phyloP scores from a whole-genome alignment of 2,113 vertebrate species.

The Bos javanicus region DNA sequence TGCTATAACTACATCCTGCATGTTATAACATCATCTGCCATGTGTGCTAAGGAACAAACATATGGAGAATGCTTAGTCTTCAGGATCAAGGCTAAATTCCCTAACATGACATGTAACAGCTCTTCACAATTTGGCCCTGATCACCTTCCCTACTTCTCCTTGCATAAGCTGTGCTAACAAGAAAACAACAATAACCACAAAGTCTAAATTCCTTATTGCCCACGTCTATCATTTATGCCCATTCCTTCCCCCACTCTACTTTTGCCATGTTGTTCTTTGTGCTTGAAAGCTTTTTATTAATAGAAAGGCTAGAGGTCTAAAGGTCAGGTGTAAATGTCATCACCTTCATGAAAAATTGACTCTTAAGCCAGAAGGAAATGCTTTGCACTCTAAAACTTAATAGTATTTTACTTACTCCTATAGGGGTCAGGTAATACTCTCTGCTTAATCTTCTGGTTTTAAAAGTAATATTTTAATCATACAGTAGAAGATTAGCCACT shows the following conservation, averaged over 20 bases:
- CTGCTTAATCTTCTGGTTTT: not conserved
- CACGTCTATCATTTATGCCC: not conserved
- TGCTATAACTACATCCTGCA: not conserved
- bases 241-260: not conserved
- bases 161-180: not conserved
- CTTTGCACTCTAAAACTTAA: not conserved
- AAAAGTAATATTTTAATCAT: conserved; percentile 1
- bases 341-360: not conserved
- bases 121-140: not conserved
- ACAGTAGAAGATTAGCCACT: not conserved
- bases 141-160: not conserved
- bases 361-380: not conserved
- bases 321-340: not conserved
- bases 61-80: not conserved
- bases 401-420: not conserved
- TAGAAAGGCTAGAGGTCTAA: not conserved
- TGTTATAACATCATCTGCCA: not conserved
- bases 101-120: not conserved
- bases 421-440: not conserved
- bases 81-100: not conserved
- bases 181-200: not conserved
- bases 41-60: not conserved
- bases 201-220: not conserved
- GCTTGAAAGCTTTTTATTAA: not conserved
- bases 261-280: not conserved